These are phyloP conservation scores for Panorpa germanica DNA, from an alignment of 2,888 invertebrate genomes.

Conservation along the genomic window DNA sequence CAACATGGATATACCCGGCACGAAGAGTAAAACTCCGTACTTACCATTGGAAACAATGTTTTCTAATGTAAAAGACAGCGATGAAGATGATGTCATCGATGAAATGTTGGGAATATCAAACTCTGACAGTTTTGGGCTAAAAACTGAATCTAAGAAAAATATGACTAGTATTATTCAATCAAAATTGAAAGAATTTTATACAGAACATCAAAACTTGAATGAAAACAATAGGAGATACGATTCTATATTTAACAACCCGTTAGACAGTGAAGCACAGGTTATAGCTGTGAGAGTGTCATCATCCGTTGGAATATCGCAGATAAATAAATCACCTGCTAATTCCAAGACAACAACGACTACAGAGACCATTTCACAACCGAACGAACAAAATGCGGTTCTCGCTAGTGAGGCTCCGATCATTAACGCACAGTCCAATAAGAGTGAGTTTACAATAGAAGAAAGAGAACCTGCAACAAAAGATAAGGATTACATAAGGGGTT, in stretches of 20 bases:
- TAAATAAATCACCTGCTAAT: too few species aligned
- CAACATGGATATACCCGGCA: too few species aligned
- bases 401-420: slow-evolving; percentile 27
- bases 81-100: slow-evolving; percentile 11
- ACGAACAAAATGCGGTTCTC: slow-evolving; percentile 16
- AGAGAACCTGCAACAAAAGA: slow-evolving; percentile 28
- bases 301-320: slow-evolving; percentile 34
- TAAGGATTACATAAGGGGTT: slow-evolving; percentile 16
- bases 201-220: too few species aligned
- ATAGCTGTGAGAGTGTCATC: slow-evolving; percentile 37
- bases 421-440: slow-evolving; percentile 33
- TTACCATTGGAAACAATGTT: slow-evolving; percentile 8
- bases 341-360: too few species aligned
- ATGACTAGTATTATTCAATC: too few species aligned
- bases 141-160: too few species aligned
- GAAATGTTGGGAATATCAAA: slow-evolving; percentile 12
- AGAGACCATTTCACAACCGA: too few species aligned
- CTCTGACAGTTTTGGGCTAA: too few species aligned
- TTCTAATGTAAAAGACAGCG: slow-evolving; percentile 11
- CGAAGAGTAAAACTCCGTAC: too few species aligned
- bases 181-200: too few species aligned
- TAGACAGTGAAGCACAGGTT: slow-evolving; percentile 17
- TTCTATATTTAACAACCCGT: too few species aligned
- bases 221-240: too few species aligned
- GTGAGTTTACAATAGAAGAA: slow-evolving; percentile 37